These are phyloP conservation scores for Piscicola geometra DNA, from an alignment of 2,888 invertebrate species.

Conservation along the genomic window DNA sequence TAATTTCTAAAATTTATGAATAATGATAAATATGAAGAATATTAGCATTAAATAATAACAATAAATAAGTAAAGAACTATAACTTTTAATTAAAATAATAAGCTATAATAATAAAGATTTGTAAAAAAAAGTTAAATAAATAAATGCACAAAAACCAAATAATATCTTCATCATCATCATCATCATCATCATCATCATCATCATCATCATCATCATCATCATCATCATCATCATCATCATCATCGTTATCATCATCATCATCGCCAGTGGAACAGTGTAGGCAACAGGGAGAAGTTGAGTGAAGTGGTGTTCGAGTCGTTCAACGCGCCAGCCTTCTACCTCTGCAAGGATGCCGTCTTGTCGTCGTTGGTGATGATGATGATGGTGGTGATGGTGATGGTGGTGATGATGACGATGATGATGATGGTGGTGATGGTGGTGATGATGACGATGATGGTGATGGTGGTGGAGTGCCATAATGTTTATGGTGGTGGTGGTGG, in stretches of 20 bases:
- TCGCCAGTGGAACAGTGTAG: conserved; percentile 76
- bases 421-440: conserved; percentile 7
- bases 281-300: conserved; percentile 86
- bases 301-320: conserved; percentile 98
- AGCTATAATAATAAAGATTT: not conserved
- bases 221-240: not conserved
- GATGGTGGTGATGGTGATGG: too few relatives aligned
- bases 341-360: conserved; percentile 93
- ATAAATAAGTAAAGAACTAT: too few relatives aligned
- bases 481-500: too few relatives aligned
- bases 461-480: too few relatives aligned
- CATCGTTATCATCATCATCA: not conserved
- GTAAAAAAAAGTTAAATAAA: not conserved
- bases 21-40: too few relatives aligned
- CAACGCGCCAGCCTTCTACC: conserved; percentile 89
- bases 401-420: conserved; percentile 26
- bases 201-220: not conserved
- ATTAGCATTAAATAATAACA: too few relatives aligned
- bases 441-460: conserved; percentile 19
- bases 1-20: too few relatives aligned
- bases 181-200: too few relatives aligned
- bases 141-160: too few relatives aligned
- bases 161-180: too few relatives aligned
- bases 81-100: not conserved
- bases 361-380: conserved; percentile 64